Evolutionary conservation across 2,888 invertebrate species (phyloP).

Genomic region (Dinocampus coccinellae): DNA sequence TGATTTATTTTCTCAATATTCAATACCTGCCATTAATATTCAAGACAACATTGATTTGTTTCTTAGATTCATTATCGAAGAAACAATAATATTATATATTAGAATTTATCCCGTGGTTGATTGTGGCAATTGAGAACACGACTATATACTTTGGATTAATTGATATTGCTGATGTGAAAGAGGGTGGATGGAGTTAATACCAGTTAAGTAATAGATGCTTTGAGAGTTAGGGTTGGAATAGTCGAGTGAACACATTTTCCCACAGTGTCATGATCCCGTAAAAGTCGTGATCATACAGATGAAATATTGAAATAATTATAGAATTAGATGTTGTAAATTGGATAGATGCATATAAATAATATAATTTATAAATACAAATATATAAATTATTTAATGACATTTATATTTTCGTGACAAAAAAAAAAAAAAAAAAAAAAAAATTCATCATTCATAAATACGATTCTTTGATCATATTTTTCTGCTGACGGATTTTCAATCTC

Average conservation of each 20-base stretch:
- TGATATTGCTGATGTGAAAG: neutral
- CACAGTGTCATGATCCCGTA: neutral
- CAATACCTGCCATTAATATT: neutral
- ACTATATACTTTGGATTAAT: neutral
- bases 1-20: conserved; percentile 10
- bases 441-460: conserved; percentile 8
- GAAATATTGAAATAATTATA: neutral
- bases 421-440: neutral
- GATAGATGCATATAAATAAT: neutral
- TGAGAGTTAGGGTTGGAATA: neutral
- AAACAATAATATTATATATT: neutral
- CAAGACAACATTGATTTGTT: neutral
- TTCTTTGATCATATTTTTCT: conserved; percentile 26
- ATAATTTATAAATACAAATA: neutral
- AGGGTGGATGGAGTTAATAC: neutral
- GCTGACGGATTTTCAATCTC: conserved; percentile 18
- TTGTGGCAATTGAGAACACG: neutral
- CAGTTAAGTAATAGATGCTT: neutral
- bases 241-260: too few relatives aligned
- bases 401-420: too few relatives aligned
- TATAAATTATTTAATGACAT: too few relatives aligned
- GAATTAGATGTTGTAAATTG: neutral
- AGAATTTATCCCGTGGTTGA: neutral
- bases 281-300: neutral
- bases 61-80: neutral